phyloP scores from a whole-genome alignment of 23 tunicate genomes.

The Phallusia fumigata region DNA sequence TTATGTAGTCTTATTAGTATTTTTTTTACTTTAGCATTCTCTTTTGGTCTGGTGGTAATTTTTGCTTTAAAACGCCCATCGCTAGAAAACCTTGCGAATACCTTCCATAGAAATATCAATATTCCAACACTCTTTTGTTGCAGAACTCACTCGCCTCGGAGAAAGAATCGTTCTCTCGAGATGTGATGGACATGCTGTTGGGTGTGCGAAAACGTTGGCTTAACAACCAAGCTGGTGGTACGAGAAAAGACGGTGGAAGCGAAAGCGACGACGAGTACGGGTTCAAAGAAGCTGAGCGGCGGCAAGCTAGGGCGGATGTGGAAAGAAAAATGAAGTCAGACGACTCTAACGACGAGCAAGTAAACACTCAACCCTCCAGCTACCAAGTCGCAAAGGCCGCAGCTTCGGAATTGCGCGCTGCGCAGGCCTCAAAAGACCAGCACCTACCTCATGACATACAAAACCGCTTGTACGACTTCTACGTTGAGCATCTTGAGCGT shows the following conservation, averaged over 20 bases:
- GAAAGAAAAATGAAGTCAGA: neutral
- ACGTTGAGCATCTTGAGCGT: slow-evolving; percentile 66
- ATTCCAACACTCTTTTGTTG: too few relatives aligned
- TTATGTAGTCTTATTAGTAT: too few relatives aligned
- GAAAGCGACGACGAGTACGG: slow-evolving; percentile 57
- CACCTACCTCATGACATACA: slow-evolving; percentile 39
- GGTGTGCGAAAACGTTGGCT: slow-evolving; percentile 64
- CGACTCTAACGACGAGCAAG: slow-evolving; percentile 10
- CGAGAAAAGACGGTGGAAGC: slow-evolving; percentile 1
- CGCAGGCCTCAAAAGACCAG: slow-evolving; percentile 16
- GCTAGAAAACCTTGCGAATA: too few relatives aligned
- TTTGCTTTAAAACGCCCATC: too few relatives aligned
- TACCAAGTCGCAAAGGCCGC: slow-evolving; percentile 61
- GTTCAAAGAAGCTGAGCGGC: slow-evolving; percentile 43
- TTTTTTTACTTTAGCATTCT: too few relatives aligned
- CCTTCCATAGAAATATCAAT: too few relatives aligned
- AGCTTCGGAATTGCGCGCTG: slow-evolving; percentile 38
- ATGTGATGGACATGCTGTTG: slow-evolving; percentile 73
- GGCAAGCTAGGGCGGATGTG: slow-evolving; percentile 1
- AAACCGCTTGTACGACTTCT: slow-evolving; percentile 54
- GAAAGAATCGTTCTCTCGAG: slow-evolving; percentile 88
- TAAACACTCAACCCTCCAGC: slow-evolving; percentile 9
- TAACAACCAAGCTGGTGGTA: neutral
- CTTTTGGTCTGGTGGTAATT: too few relatives aligned
- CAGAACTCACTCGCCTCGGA: slow-evolving; percentile 75